A percentile compares a stretch with the other conserved stretches of the same genome.
Conservation (phyloP, 2,113 vertebrate species). For the Steatornis caripensis region DNA sequence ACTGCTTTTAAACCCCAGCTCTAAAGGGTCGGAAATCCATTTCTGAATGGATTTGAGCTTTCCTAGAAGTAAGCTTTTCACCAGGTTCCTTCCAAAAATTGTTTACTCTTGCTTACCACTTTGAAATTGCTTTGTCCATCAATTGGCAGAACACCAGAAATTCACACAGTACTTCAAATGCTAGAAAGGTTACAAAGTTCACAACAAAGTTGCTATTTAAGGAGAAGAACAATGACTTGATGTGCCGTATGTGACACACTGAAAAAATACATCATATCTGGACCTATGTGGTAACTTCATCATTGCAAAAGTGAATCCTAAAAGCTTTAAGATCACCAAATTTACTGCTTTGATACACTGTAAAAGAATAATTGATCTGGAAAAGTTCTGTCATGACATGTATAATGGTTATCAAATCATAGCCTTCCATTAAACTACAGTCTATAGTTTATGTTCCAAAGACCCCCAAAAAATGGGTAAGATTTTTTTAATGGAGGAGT, state of each 20-base stretch:
- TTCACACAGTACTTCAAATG: neutral
- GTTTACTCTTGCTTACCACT: neutral
- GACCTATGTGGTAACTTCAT: neutral
- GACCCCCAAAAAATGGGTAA: neutral
- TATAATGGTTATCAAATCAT: neutral
- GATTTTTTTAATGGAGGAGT: neutral
- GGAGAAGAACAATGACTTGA: neutral
- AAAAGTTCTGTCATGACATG: neutral
- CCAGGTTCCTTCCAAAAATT: neutral
- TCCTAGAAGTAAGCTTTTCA: neutral
- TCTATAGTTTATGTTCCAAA: neutral
- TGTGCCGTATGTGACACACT: neutral
- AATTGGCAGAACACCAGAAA: neutral
- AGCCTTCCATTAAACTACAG: rapidly evolving
- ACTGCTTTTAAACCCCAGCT: neutral
- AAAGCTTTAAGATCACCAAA: neutral
- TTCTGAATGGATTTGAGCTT: neutral
- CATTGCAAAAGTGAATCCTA: neutral
- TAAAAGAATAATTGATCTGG: neutral
- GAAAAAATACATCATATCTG: neutral
- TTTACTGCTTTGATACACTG: neutral
- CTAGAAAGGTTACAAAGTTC: neutral
- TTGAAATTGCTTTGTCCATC: neutral
- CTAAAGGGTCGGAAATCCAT: neutral
- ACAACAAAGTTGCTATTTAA: neutral